These are phyloP conservation scores for Ptychochromis oligacanthus DNA, from an alignment of 2,113 vertebrate genomes.

Conservation along the genomic window DNA sequence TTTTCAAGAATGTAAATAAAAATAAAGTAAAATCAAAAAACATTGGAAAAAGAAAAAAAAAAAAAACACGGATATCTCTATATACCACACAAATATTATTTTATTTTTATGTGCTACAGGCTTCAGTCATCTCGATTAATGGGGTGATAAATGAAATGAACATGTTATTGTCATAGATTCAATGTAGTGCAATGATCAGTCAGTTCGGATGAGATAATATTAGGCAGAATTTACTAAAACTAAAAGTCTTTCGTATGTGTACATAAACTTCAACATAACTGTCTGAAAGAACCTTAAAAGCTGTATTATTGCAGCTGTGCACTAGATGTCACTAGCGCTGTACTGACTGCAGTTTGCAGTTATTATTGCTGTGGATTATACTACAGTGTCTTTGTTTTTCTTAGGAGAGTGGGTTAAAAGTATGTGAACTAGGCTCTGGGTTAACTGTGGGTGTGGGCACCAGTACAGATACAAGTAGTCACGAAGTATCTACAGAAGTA, in stretches of 20 bases:
- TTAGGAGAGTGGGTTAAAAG: not conserved
- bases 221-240: not conserved
- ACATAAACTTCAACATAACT: not conserved
- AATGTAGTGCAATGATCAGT: not conserved
- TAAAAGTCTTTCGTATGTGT: too few species aligned
- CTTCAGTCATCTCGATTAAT: too few species aligned
- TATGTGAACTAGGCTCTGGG: not conserved
- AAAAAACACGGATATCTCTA: too few species aligned
- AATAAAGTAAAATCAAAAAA: too few species aligned
- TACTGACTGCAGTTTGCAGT: not conserved
- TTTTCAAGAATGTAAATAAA: too few species aligned
- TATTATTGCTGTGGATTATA: not conserved
- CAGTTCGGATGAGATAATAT: not conserved
- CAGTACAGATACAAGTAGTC: not conserved
- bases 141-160: not conserved
- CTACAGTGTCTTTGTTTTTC: not conserved
- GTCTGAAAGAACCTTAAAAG: not conserved
- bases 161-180: not conserved
- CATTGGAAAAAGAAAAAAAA: too few species aligned
- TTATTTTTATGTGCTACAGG: not conserved
- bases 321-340: conserved; percentile 49
- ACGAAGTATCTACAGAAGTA: not conserved
- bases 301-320: conserved; percentile 27
- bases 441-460: not conserved
- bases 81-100: too few species aligned